These are phyloP conservation scores for Herpetotheres cachinnans DNA, from an alignment of 2,113 vertebrate species.

Conservation along the genomic window DNA sequence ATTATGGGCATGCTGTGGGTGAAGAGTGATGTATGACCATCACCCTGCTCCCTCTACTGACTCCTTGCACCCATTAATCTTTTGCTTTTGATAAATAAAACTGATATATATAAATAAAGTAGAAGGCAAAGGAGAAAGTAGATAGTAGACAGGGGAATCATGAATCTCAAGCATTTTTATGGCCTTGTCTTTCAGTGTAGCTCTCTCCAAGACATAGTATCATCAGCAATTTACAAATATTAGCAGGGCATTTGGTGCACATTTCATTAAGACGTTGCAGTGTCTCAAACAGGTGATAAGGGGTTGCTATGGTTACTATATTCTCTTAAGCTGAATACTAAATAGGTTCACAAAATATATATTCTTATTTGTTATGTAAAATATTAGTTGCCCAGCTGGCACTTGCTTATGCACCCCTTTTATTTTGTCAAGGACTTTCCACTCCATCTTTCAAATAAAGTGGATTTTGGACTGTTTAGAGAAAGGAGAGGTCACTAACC, in stretches of 20 bases:
- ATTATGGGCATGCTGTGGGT: background rate
- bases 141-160: background rate
- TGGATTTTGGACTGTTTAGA: background rate
- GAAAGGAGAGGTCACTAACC: background rate
- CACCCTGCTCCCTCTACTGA: background rate
- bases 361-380: constrained; percentile 31
- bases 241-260: background rate
- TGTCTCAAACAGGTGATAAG: constrained; percentile 55
- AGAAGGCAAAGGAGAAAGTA: background rate
- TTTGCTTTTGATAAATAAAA: background rate
- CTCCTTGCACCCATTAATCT: background rate
- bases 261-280: constrained; percentile 28
- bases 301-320: constrained; percentile 70
- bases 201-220: background rate
- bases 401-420: constrained; percentile 20
- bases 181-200: background rate
- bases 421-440: background rate
- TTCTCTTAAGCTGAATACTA: constrained; percentile 12
- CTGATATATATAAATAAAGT: background rate
- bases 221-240: background rate
- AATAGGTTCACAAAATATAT: constrained; percentile 31
- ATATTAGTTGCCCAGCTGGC: background rate
- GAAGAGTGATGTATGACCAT: background rate
- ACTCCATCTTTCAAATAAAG: constrained; percentile 19
- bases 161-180: background rate